Evolutionary conservation across 2,797 vertebrate genomes (phyloP), one percentile per base, ranked within the genome.

Genomic region (Cyclopterus lumpus): DNA sequence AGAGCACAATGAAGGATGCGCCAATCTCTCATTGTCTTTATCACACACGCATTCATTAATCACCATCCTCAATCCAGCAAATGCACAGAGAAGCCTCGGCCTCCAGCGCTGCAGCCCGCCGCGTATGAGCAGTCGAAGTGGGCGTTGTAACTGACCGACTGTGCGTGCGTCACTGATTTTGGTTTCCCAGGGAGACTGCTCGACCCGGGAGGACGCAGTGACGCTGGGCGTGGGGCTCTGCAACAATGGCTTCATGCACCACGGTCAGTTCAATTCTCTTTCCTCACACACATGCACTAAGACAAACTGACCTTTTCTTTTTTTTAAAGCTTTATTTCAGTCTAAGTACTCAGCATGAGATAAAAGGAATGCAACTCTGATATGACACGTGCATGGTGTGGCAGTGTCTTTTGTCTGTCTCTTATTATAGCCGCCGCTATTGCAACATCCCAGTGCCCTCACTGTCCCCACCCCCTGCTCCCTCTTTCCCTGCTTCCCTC

Each of bases 181-280:
- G 78, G 89, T 92, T 92, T 92, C 89, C 83, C 90, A 99, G 98
- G 98, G 98, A 71, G 98, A 99, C 93, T 98, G 96, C 89, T 96
- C 97, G 79, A 97, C 95, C 1, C 95, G 98, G 55, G 98, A 99
- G 91, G 98, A 99, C 71, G 98, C 98, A 0, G 98, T 99, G 55
- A 96, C 94, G 0, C 95, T 99, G 24, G 98, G 98, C 3, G 96
- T 99, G 75, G 98, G 97, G 70, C 96, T 99, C 88, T 99, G 98
- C 90, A 99, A 99, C 95, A 99, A 96, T 0, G 96, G 97, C 85
- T 99, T 99, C 95, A 97, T 99, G 98, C 98, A 99, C 88, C 98
- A 99, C 0, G 97, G 98, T 99, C 94, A 96, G 93, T 93, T 36
- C 11, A 51, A 10, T 65, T 67, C 68, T 61, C 46, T 34, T 71